Conservation (phyloP, 2,888 invertebrate species). For the Griposia aprilina region DNA sequence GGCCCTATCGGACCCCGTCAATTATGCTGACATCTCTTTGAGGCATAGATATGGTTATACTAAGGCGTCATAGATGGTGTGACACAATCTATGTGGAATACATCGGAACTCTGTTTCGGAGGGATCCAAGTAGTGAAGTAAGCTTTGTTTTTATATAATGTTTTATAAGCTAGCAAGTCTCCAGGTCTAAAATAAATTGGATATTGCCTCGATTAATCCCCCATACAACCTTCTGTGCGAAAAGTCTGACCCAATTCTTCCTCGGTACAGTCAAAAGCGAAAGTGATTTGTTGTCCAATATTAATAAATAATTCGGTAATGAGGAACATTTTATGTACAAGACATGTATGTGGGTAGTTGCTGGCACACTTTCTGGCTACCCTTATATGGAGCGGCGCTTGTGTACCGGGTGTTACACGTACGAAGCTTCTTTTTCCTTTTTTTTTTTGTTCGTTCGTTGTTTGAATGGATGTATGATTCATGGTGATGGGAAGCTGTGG, state of each 20-base stretch:
- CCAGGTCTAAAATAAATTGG: neutral
- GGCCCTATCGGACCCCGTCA: no score
- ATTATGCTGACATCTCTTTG: no score
- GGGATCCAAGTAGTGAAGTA: no score
- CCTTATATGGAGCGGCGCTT: slow-evolving; percentile 61
- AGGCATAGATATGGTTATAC: no score
- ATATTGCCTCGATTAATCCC: neutral
- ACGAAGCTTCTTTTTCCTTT: neutral
- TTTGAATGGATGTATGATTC: slow-evolving; percentile 30
- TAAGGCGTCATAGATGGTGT: no score
- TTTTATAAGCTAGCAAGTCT: no score
- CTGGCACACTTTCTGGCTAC: slow-evolving; percentile 58
- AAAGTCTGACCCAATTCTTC: slow-evolving; percentile 26
- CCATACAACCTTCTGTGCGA: neutral
- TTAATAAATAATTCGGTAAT: slow-evolving; percentile 53
- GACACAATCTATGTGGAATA: no score
- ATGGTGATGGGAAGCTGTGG: slow-evolving; percentile 9
- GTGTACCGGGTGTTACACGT: slow-evolving; percentile 37
- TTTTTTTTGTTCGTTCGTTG: slow-evolving; percentile 29
- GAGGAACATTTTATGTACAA: slow-evolving; percentile 41
- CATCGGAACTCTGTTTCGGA: no score
- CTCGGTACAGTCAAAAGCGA: slow-evolving; percentile 38
- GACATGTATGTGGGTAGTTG: slow-evolving; percentile 60
- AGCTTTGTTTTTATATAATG: no score
- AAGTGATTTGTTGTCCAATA: slow-evolving; percentile 53